Percentiles rank a stretch among this genome's conserved stretches.
phyloP scores from a whole-genome alignment of 2,797 vertebrate species.

The Phalloptychus januarius region DNA sequence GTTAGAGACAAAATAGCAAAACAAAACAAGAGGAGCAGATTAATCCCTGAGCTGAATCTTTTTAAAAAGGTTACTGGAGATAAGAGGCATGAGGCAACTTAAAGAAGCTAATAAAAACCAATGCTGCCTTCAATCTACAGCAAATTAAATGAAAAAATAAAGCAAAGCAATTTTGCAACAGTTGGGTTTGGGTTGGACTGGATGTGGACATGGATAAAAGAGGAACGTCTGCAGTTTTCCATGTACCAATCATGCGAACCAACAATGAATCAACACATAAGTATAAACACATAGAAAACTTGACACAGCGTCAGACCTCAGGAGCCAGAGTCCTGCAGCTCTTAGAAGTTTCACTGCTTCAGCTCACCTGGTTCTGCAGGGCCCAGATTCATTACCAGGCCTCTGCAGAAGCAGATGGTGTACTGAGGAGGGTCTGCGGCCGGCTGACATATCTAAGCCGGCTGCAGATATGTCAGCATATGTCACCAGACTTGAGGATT shows the following conservation, averaged over 20 bases:
- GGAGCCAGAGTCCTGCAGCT: not conserved
- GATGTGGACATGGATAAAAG: constrained; percentile 6
- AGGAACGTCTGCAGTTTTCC: constrained; percentile 53
- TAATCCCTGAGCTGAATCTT: constrained; percentile 64
- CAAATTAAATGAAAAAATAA: not conserved
- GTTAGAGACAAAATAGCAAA: constrained; percentile 68
- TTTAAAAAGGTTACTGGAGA: constrained; percentile 48
- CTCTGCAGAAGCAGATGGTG: not conserved
- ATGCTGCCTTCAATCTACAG: constrained; percentile 1
- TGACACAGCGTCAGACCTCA: not conserved
- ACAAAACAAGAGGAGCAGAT: constrained; percentile 73
- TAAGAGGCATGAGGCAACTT: constrained; percentile 57
- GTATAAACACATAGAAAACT: constrained; percentile 8
- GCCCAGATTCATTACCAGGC: not conserved
- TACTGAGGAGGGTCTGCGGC: not conserved
- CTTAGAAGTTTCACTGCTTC: not conserved
- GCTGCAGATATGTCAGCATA: too few relatives aligned
- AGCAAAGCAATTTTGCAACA: constrained; percentile 2
- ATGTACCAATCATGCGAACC: constrained; percentile 38
- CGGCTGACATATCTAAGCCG: not conserved
- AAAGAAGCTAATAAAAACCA: not conserved
- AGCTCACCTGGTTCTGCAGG: not conserved
- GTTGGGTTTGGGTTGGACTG: not conserved
- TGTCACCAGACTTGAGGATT: not conserved
- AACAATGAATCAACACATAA: constrained; percentile 39